Conservation (phyloP, 2,113 vertebrate genomes). For the Micronycteris hirsuta region DNA sequence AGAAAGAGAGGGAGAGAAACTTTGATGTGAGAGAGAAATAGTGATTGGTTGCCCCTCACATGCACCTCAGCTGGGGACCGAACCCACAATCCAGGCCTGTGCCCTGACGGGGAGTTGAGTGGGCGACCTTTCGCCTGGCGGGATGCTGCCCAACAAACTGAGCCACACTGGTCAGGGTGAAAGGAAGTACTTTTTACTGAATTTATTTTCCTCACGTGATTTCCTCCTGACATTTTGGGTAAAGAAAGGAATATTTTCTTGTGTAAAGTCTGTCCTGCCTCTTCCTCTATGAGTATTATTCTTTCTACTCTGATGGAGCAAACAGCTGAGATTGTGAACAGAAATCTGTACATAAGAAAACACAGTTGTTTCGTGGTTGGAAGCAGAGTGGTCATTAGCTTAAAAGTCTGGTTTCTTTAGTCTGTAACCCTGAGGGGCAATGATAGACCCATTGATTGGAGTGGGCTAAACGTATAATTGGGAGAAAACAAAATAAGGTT, state of each 20-base stretch:
- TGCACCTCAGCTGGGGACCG: too few species aligned
- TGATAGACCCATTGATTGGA: background rate
- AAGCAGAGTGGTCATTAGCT: background rate
- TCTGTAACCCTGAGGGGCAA: background rate
- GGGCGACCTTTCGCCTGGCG: too few species aligned
- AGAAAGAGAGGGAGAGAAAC: too few species aligned
- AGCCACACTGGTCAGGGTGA: too few species aligned
- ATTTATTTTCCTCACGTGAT: background rate
- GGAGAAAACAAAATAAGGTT: background rate
- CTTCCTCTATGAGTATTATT: background rate
- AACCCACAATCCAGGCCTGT: too few species aligned
- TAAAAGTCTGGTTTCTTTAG: background rate
- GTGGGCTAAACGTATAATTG: background rate
- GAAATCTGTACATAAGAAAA: background rate
- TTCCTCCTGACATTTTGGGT: background rate
- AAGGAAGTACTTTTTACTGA: background rate
- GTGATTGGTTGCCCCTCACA: too few species aligned
- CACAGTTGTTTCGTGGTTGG: background rate
- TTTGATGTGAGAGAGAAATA: too few species aligned
- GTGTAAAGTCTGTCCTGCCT: background rate
- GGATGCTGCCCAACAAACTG: too few species aligned
- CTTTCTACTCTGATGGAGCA: slow-evolving; percentile 13
- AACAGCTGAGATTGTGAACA: background rate
- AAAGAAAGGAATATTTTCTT: background rate
- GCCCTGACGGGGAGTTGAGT: too few species aligned